Conservation (phyloP, 2,888 invertebrate species). For the Tribolium freemani region DNA sequence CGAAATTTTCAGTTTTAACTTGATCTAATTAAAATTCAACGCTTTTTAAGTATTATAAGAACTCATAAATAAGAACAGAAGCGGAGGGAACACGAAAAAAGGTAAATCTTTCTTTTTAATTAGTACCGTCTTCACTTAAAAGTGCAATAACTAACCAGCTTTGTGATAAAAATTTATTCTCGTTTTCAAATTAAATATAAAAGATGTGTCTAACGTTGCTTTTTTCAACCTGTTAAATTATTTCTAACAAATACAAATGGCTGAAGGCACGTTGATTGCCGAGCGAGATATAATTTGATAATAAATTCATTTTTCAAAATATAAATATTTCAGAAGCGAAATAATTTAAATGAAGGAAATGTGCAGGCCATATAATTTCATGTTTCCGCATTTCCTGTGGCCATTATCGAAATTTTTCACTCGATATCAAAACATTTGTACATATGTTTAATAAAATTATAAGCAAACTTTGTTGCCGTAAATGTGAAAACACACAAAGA, state of each 20-base stretch:
- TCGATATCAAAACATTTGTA: neutral
- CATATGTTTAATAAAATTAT: neutral
- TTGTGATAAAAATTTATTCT: conserved; percentile 2
- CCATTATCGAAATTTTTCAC: neutral
- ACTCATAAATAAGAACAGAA: conserved; percentile 7
- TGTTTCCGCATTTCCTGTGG: neutral
- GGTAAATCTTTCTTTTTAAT: conserved; percentile 11
- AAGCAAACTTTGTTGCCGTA: neutral
- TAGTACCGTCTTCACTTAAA: conserved; percentile 10
- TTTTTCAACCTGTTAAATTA: neutral
- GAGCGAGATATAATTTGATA: neutral
- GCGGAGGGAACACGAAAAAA: conserved; percentile 5
- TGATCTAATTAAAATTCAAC: conserved; percentile 10
- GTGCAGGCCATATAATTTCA: neutral
- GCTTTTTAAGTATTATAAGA: conserved; percentile 11
- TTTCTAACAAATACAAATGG: neutral
- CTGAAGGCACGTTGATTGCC: neutral
- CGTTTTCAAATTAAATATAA: conserved; percentile 1
- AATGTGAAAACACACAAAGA: conserved; percentile 5
- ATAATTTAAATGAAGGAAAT: neutral
- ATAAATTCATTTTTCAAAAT: neutral
- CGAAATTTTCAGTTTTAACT: conserved; percentile 6
- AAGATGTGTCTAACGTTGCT: neutral
- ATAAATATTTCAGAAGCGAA: neutral
- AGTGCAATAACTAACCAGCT: conserved; percentile 1